Evolutionary conservation across 2,113 vertebrate species (phyloP), one percentile per base, ranked within the genome.

Genomic region (Salvelinus alpinus): DNA sequence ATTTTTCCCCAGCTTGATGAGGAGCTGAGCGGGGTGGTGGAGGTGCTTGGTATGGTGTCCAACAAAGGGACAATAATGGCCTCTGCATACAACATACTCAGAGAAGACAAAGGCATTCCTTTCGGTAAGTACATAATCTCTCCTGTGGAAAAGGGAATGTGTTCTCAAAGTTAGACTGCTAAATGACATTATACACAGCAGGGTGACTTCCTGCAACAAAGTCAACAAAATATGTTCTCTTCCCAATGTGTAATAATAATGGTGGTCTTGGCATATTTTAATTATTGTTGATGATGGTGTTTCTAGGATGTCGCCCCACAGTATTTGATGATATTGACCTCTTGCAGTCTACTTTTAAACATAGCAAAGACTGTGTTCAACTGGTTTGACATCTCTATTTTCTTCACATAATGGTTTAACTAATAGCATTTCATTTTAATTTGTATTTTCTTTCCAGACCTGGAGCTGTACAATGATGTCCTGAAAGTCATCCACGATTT

Each of bases 401-500:
- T 44, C 38, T 44, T 44, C 8, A 44, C 9, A 44, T 44, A 44
- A 44, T 44, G 38, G 38, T 11, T 44, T 9, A 44, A 44, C 38
- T 44, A 44, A 44, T 38, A 44, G 1, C 8, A 69, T 38, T 54
- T 44, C 2, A 34, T 29, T 5, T 22, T 12, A 64, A 51, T 44
- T 0, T 14, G 7, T 14, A 54, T 34, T 5, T 7, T 6, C 22
- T 64, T 1, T 72, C 34, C 93, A 99, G 97, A 99, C 88, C 79
- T 99, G 78, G 92, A 93, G 76, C 91, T 97, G 70, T 99, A 98
- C 77, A 96, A 95, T 44, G 96, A 99, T 91, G 95, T 96, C 16
- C 80, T 99, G 85, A 97, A 96, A 90, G 90, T 98, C 79, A 89
- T 96, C 81, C 95, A 98, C 16, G 97, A 99, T 59, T 97, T 96